These are phyloP conservation scores for Pachyuromys duprasi DNA, from an alignment of 2,797 vertebrate genomes.

Conservation along the genomic window DNA sequence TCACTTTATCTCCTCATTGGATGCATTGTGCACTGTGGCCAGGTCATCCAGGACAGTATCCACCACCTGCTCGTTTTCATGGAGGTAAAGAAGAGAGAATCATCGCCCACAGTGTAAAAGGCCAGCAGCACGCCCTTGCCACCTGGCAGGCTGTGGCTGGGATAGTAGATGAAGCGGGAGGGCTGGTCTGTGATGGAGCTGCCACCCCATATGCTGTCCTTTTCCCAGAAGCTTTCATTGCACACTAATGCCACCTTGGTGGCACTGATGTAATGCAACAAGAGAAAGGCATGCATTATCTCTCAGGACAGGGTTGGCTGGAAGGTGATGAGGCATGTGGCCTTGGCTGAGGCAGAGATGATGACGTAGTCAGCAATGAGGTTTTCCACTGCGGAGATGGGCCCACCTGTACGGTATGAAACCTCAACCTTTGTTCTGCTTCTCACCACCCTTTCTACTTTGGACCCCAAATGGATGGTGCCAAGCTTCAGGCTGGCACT, in stretches of 20 bases:
- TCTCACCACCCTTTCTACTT: slow-evolving; percentile 87
- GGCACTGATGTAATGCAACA: slow-evolving; percentile 89
- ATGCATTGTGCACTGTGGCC: slow-evolving; percentile 88
- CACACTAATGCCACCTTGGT: slow-evolving; percentile 92
- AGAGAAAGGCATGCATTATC: slow-evolving; percentile 89
- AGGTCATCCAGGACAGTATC: slow-evolving; percentile 88
- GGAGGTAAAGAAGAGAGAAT: slow-evolving; percentile 89
- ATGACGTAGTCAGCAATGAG: slow-evolving; percentile 86
- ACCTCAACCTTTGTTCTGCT: slow-evolving; percentile 81
- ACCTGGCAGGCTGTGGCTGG: slow-evolving; percentile 88
- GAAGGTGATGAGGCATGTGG: slow-evolving; percentile 89
- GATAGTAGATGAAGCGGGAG: slow-evolving; percentile 91
- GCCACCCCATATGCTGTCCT: slow-evolving; percentile 89
- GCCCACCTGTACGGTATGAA: slow-evolving; percentile 76
- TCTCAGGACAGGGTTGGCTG: slow-evolving; percentile 86
- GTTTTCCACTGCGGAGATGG: fast-evolving
- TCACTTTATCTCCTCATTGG: slow-evolving; percentile 80
- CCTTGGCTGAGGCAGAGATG: slow-evolving; percentile 90
- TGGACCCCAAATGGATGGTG: slow-evolving; percentile 87
- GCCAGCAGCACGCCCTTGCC: slow-evolving; percentile 88
- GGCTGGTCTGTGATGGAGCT: slow-evolving; percentile 90
- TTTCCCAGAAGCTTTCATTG: slow-evolving; percentile 90
- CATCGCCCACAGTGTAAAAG: slow-evolving; percentile 90
- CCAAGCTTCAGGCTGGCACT: slow-evolving; percentile 81
- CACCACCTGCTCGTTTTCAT: slow-evolving; percentile 86